A percentile compares a stretch with the other conserved stretches of the same genome.
These are phyloP conservation scores for Xiphophorus birchmanni DNA, from an alignment of 2,797 vertebrate genomes.

Conservation along the genomic window DNA sequence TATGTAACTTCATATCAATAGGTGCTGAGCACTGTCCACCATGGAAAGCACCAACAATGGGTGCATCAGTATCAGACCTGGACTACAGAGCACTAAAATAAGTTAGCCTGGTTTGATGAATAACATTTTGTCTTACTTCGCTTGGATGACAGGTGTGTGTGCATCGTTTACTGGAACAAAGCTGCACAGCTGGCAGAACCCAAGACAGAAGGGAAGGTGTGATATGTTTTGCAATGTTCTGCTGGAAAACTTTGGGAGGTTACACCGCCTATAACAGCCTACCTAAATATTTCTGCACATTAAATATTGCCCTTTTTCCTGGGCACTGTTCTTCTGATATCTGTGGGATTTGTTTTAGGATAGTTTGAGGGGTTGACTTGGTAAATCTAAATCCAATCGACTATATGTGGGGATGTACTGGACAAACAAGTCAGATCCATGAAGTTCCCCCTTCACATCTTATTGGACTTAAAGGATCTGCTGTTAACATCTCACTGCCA, in stretches of 20 bases:
- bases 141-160: neutral
- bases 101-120: neutral
- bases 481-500: neutral
- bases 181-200: neutral
- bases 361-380: neutral
- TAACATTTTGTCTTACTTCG: neutral
- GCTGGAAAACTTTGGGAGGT: neutral
- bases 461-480: neutral
- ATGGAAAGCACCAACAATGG: neutral
- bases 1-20: neutral
- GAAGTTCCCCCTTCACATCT: neutral
- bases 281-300: neutral
- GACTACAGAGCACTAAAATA: neutral
- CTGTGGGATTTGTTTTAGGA: neutral
- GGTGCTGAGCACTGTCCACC: neutral
- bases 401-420: neutral
- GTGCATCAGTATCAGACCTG: neutral
- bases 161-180: neutral
- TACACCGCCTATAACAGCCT: neutral
- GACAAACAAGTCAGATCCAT: neutral
- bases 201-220: neutral
- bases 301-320: neutral
- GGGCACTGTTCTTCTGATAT: neutral
- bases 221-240: neutral
- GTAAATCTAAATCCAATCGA: neutral